Base-by-base conservation (phyloP, 2,888 invertebrate species). In the Phasia obesa region DNA sequence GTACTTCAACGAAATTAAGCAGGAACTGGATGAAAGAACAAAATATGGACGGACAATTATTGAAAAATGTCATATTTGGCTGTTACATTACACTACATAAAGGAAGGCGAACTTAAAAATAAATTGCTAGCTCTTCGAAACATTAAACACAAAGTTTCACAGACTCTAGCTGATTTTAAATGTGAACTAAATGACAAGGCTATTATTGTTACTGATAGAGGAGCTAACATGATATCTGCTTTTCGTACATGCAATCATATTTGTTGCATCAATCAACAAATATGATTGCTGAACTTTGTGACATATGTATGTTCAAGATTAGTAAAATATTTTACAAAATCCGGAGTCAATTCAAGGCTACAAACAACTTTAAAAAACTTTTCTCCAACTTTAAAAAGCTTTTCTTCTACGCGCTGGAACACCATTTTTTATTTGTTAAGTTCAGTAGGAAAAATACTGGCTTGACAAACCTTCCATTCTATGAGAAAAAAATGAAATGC, bases 61-160 rank as follows among this genome's bases (percentile, higher is more conserved):
- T 77, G 78, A 27, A 78, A 65, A 64, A 82, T 53, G 55, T 49
- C 79, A 13, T 81, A 84, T 59, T 31, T 84, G 35, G 73, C 83
- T 21, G 65, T 81, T 6, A 84, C 81, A 42, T 78, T 82, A 6
- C 84, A 84, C 57, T 84, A 84, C 38, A 51, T 80, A 2, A 83
- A 84, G 23, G 65, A 85, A 13, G 83, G 77, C 17, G 60, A 74
- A 62, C 57, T 84, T 42, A 76, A 81, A 51, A 69, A 64, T 35
- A 84, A 74, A 76, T 55, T 84, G 51, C 77, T 84, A 17, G 81
- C 70, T 25, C 23, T 85, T n/a, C n/a, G n/a, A n/a, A n/a, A n/a
- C n/a, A n/a, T n/a, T n/a, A n/a, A n/a, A n/a, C n/a, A n/a, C n/a
- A n/a, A n/a, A n/a, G n/a, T n/a, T n/a, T n/a, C n/a, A n/a, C n/a